Evolutionary conservation across 2,797 vertebrate species (phyloP).

Genomic region (Enteromius paludinosus): DNA sequence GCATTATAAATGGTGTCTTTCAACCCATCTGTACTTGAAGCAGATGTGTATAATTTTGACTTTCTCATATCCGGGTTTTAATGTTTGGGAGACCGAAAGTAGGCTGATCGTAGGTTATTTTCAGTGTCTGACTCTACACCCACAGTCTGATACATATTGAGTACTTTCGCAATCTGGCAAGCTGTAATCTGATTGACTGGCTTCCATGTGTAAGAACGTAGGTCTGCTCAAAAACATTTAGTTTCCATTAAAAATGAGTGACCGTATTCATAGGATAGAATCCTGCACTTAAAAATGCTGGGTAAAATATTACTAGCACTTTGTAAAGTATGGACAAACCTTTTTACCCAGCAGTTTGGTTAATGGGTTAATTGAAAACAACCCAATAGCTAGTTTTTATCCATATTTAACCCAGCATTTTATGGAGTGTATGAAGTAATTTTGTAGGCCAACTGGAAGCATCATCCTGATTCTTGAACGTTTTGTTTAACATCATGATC

Average conservation of each 20-base stretch:
- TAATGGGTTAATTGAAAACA: too few relatives aligned
- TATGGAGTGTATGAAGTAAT: too few relatives aligned
- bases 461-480: too few relatives aligned
- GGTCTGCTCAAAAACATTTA: background rate
- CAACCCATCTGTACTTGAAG: background rate
- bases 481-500: too few relatives aligned
- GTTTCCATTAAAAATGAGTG: background rate
- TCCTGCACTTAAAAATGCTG: too few relatives aligned
- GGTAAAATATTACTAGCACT: too few relatives aligned
- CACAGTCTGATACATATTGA: conserved; percentile 14
- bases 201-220: background rate
- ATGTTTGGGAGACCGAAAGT: background rate
- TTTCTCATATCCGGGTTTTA: conserved; percentile 1
- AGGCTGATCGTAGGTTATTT: background rate
- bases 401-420: too few relatives aligned
- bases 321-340: too few relatives aligned
- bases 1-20: conserved; percentile 12
- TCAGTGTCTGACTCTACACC: conserved; percentile 4
- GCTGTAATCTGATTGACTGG: conserved; percentile 11
- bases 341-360: too few relatives aligned
- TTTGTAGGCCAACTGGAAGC: too few relatives aligned
- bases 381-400: too few relatives aligned
- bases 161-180: conserved; percentile 16
- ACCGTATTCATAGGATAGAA: background rate
- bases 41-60: conserved; percentile 1